Percentiles rank a stretch among this genome's conserved stretches.
Conservation (phyloP, 2,797 vertebrate genomes). For the Moxostoma hubbsi region DNA sequence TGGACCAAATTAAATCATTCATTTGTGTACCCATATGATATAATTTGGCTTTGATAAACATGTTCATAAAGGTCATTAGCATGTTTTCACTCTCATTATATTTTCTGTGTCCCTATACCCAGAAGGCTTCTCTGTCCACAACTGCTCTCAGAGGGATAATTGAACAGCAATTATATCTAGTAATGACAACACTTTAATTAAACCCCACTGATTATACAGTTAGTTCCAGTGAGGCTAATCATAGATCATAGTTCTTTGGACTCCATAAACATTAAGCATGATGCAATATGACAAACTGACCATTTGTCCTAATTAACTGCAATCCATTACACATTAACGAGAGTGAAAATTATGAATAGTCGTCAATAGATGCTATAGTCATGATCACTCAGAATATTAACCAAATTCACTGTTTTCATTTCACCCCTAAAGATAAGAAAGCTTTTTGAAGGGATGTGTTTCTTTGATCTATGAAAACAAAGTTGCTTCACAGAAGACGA, state of each 20-base stretch:
- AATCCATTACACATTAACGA: no score
- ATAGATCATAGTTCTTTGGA: background rate
- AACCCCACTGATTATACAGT: constrained; percentile 5
- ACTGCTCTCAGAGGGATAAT: background rate
- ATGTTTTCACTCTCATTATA: background rate
- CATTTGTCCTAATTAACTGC: no score
- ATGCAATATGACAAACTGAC: no score
- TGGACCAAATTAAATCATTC: background rate
- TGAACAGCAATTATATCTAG: background rate
- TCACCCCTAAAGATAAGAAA: no score
- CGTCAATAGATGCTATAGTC: no score
- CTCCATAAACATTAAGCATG: no score
- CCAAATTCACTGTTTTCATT: no score
- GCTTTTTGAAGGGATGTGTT: no score
- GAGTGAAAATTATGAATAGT: no score
- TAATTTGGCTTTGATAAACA: constrained; percentile 7
- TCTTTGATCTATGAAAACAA: no score
- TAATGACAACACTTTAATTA: constrained; percentile 14
- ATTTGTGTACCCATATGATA: background rate
- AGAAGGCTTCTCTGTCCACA: constrained; percentile 1
- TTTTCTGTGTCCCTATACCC: background rate
- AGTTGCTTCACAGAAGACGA: no score
- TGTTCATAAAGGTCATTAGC: background rate
- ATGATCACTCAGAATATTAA: no score
- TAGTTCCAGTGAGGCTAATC: background rate